A percentile compares a stretch with the other conserved stretches of the same genome.
These are phyloP conservation scores for Euclidia mi DNA, from an alignment of 2,888 invertebrate species.

Conservation along the genomic window DNA sequence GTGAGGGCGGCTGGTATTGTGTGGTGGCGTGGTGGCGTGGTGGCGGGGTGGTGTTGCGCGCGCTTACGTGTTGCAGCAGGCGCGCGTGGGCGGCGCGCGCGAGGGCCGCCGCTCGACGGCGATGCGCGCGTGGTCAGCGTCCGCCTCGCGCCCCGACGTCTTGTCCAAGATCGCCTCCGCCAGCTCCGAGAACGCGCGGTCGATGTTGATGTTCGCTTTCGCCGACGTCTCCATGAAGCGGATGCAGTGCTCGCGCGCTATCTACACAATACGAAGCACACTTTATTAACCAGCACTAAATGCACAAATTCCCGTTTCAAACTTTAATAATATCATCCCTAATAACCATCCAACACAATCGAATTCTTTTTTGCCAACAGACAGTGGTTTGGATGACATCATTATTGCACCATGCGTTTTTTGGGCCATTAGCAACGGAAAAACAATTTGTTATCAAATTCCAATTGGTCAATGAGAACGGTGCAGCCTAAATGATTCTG, in stretches of 20 bases:
- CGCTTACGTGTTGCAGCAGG: constrained; percentile 84
- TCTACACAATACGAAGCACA: constrained; percentile 89
- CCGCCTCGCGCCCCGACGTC: constrained; percentile 95
- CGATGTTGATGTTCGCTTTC: constrained; percentile 99
- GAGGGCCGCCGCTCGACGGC: constrained; percentile 93
- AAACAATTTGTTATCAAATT: too few relatives aligned
- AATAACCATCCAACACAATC: too few relatives aligned
- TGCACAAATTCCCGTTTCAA: too few relatives aligned
- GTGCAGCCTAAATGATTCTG: too few relatives aligned
- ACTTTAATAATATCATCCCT: too few relatives aligned
- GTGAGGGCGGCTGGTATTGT: neutral
- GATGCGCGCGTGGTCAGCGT: constrained; percentile 89
- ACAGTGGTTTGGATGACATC: too few relatives aligned
- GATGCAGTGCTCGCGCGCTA: constrained; percentile 98
- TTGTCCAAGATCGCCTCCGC: constrained; percentile 98
- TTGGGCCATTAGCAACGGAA: too few relatives aligned
- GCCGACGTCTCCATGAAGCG: constrained; percentile 99
- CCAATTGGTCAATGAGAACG: too few relatives aligned
- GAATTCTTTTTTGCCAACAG: too few relatives aligned
- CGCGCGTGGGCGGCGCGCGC: constrained; percentile 90
- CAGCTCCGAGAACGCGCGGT: constrained; percentile 98
- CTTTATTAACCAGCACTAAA: neutral
- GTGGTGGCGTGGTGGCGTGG: constrained; percentile 1
- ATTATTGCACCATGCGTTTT: too few relatives aligned
- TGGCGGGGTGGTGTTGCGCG: constrained; percentile 5